A percentile compares a stretch with the other conserved stretches of the same genome.
Conservation (phyloP, 2,113 vertebrate genomes). For the Labeo catla region DNA sequence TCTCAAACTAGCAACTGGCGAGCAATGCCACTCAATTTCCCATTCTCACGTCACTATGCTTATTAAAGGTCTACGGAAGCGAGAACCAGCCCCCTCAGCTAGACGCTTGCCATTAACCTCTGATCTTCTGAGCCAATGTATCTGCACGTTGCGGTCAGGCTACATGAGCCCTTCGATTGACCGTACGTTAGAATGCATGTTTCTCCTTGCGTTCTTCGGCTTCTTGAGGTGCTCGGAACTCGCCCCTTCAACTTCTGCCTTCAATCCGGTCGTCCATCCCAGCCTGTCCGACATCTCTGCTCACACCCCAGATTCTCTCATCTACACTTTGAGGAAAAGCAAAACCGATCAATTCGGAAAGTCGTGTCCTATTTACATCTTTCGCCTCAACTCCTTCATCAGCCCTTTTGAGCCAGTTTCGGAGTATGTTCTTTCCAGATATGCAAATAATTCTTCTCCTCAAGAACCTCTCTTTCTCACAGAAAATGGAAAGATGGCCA, state of each 20-base stretch:
- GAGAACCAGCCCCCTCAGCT: background rate
- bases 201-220: no score
- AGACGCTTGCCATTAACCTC: background rate
- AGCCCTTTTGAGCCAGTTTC: background rate
- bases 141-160: background rate
- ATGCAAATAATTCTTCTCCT: background rate
- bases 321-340: no score
- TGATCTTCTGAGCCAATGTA: background rate
- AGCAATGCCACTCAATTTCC: no score
- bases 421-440: background rate
- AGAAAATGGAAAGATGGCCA: background rate
- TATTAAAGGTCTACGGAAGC: background rate
- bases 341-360: no score
- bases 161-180: background rate
- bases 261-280: no score
- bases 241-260: no score
- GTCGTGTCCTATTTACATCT: no score
- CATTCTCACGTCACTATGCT: background rate
- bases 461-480: background rate
- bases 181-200: background rate
- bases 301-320: no score
- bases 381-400: background rate
- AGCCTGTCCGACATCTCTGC: no score
- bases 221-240: no score
- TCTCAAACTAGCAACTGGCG: no score